Base-by-base conservation (phyloP, 2,888 invertebrate genomes). In the Chymomyza procnemis region DNA sequence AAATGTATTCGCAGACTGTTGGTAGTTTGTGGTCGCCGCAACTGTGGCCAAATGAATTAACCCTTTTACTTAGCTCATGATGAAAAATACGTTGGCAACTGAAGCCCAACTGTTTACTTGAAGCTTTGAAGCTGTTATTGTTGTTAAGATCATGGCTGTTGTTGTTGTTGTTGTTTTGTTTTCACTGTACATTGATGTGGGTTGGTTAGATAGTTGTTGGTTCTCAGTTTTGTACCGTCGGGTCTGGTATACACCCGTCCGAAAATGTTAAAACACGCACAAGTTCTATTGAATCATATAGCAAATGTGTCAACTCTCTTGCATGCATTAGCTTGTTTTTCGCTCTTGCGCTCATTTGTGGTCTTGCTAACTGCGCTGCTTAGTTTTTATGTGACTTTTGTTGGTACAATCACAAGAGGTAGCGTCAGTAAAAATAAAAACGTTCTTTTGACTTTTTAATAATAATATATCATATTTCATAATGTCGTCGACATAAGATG, bases 31-130 rank as follows among this genome's bases (percentile, higher is more conserved):
- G 60, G 60, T 56, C 41, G 56, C 65, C 69, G 69, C 67, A 68
- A 67, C 69, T 80, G 70, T 81, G 70, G 77, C 74, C 72, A 81
- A 86, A 84, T 86, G 83, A 84, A 84, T 84, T 84, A 84, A 86
- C 83, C 83, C 86, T 84, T 84, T 86, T 84, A 84, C 86, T 86
- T 83, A 81, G 73, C 18, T 65, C 69, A 79, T 41, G 34, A 41
- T 12, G 34, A 41, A 76, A n/a, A 56, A 66, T 67, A 75, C 59
- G 57, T n/a, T 65, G 65, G 55, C 73, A 67, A 66, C 56, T 61
- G 55, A 57, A 59, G 26, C 46, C 46, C 72, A 68, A 78, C 74
- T 71, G 82, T 75, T 77, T 22, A 4, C 61, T 69, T 54, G 57
- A 58, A 70, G 67, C 75, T 68, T 60, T 67, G 66, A 67, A 57